Base-by-base conservation (phyloP, 92 coral and sea anemone genomes). In the Nematostella vectensis region DNA sequence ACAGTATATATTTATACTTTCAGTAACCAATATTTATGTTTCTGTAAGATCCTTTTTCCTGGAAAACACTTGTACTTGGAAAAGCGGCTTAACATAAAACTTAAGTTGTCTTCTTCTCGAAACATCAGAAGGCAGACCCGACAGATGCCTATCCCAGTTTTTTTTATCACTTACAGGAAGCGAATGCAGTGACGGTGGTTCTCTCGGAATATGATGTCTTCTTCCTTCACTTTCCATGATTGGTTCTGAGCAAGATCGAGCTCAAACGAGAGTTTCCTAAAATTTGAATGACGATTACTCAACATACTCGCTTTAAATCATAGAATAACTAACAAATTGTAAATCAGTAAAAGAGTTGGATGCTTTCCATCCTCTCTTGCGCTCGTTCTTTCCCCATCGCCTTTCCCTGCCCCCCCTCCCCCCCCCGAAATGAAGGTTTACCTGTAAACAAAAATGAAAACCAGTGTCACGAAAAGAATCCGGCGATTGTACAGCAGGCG, bases 391-490 rank as follows among this genome's bases (percentile, higher is more conserved):
- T 15, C 40, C 40, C 40, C 40, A 6, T 15, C 40, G 8, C 40
- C 40, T 15, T 15, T 15, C 40, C 40, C 40, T 15, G 8, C 40
- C 40, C 40, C 40, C 40, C 40, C 40, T 33, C 40, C 40, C 40
- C 15, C 8, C 6, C 15, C 6, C 6, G 15, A 33, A 33, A 33
- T 33, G 40, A 33, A 33, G 8, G 40, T 42, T 48, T 72, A 83
- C 93, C 93, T 78, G 93, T 83, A 83, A 31, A 74, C 86, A 48
- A 78, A 83, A 52, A 83, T 70, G 61, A 83, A 83, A 2, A 78
- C 76, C 71, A 78, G 26, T 17, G 93, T 78, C 21, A 83, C 82
- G 31, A 78, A 80, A 37, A 78, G 58, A 17, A 83, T 20, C 93
- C 93, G 29, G 65, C 64, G 33, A 83, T 67, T 25, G 93, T 69